Conservation (phyloP, 2,888 invertebrate genomes). For the Nudaria mundana region DNA sequence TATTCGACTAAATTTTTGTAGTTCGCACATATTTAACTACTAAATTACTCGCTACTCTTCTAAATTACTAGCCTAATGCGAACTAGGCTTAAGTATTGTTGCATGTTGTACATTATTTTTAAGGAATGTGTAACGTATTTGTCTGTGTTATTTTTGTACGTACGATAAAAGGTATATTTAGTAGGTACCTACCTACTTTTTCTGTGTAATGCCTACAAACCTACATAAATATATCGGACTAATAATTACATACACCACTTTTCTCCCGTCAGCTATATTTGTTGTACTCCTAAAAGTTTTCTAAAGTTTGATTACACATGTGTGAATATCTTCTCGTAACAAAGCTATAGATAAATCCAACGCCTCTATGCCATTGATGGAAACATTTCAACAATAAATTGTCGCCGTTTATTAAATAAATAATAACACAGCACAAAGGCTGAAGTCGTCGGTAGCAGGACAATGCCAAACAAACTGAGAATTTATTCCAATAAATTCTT, state of each 20-base stretch:
- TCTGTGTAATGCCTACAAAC: background rate
- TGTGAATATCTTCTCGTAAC: constrained; percentile 28
- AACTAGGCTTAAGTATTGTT: too few species aligned
- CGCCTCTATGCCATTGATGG: constrained; percentile 56
- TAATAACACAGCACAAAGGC: constrained; percentile 66
- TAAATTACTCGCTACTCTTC: too few species aligned
- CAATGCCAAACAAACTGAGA: constrained; percentile 77
- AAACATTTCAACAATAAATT: constrained; percentile 58
- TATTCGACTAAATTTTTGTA: too few species aligned
- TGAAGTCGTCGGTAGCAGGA: constrained; percentile 62
- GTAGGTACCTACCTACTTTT: too few species aligned
- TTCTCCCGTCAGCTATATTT: constrained; percentile 1
- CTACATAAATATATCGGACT: background rate
- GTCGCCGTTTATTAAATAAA: constrained; percentile 76
- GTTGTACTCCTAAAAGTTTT: constrained; percentile 8
- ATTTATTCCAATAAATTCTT: constrained; percentile 77
- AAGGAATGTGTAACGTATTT: too few species aligned
- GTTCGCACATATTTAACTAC: too few species aligned
- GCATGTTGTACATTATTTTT: too few species aligned
- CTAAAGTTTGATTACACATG: constrained; percentile 28
- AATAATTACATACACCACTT: constrained; percentile 3
- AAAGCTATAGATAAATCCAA: constrained; percentile 36
- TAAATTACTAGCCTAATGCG: too few species aligned
- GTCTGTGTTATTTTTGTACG: too few species aligned
- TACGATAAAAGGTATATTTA: too few species aligned